Evolutionary conservation across 2,888 invertebrate genomes (phyloP), one percentile per base, ranked within the genome.

Genomic region (Orthosia gracilis): DNA sequence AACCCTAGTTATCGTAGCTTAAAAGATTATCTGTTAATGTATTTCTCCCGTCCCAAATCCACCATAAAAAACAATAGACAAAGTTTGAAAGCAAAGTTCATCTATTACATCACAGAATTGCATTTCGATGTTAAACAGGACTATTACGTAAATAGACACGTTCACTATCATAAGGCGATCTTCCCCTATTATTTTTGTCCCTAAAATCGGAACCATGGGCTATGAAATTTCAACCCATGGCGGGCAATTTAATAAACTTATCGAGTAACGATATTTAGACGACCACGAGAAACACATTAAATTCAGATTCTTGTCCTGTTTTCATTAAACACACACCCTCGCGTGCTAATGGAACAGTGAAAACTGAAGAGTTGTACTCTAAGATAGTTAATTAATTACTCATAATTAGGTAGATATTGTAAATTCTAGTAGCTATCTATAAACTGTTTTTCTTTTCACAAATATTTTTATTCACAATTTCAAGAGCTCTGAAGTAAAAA

Each of bases 291-390:
- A 88, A 90, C 84, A 87, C 88, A 92, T 94, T 93, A 91, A 92
- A 92, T 93, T 93, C 88, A 91, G 90, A 92, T 93, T 90, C 91
- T 89, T 91, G 91, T 93, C 89, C 91, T 89, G 90, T 92, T 93
- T 93, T 91, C 91, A 91, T 94, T 93, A 91, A 91, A 90, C 89
- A 91, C 88, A 91, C 89, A 90, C 92, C 90, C 92, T 90, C 87
- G 88, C 85, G 88, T 89, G 80, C 83, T 84, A 88, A 78, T 78
- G 59, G 87, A 90, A 89, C 82, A 90, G 18, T 52, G 77, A 84
- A 88, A 76, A 4, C 55, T 17, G 40, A 90, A n/a, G 93, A 93
- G 80, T 21, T 21, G 77, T 15, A 12, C 7, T 40, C 40, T 40
- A 40, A 40, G 40, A 40, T 40, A 40, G 1, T 40, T 40, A 40